These are phyloP conservation scores for Actenoides lindsayi DNA, from an alignment of 2,113 vertebrate genomes.

Conservation along the genomic window DNA sequence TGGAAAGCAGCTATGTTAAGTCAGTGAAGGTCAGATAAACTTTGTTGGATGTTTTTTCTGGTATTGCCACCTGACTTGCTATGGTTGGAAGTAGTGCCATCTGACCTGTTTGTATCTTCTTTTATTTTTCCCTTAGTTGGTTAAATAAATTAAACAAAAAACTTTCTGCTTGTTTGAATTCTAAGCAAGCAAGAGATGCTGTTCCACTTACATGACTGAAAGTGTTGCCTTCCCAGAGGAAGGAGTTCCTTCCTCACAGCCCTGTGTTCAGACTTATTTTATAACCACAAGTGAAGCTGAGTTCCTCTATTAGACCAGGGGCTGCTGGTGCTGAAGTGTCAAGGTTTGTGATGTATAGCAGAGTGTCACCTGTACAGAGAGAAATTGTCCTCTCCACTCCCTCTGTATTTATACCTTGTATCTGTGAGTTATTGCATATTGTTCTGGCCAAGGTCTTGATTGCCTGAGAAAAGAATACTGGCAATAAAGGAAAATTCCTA, in stretches of 20 bases:
- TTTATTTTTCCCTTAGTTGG: not conserved
- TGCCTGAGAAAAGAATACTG: not conserved
- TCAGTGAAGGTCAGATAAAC: not conserved
- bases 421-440: constrained; percentile 39
- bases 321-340: not conserved
- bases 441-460: constrained; percentile 47
- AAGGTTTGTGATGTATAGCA: constrained; percentile 2
- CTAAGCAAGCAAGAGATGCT: not conserved
- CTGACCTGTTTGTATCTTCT: not conserved
- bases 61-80: not conserved
- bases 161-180: not conserved
- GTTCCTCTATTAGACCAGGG: not conserved
- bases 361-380: constrained; percentile 21
- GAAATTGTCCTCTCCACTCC: constrained; percentile 49
- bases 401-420: constrained; percentile 26
- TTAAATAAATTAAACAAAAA: not conserved
- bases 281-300: not conserved
- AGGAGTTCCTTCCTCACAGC: not conserved
- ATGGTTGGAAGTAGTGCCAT: not conserved
- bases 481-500: not conserved
- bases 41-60: not conserved
- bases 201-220: not conserved
- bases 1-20: not conserved
- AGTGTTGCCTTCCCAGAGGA: not conserved
- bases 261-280: not conserved